Evolutionary conservation across 2,113 vertebrate species (phyloP).

Genomic region (Chionomys nivalis): DNA sequence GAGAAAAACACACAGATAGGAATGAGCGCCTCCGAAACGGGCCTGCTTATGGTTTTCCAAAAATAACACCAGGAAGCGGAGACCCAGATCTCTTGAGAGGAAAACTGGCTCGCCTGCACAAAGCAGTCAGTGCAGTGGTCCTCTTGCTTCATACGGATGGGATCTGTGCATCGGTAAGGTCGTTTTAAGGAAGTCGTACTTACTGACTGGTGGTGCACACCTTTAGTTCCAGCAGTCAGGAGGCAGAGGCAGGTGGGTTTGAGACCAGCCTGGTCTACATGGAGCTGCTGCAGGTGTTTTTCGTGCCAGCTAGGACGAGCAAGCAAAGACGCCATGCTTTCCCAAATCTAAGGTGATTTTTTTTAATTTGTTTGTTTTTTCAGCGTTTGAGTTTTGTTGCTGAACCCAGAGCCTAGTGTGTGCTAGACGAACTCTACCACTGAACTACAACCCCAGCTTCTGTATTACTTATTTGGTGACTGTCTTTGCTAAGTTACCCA

Average conservation of each 20-base stretch:
- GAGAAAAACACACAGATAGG: neutral
- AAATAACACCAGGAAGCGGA: neutral
- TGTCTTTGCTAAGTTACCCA: neutral
- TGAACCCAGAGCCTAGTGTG: neutral
- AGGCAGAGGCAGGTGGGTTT: neutral
- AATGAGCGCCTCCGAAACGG: neutral
- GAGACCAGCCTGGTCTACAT: neutral
- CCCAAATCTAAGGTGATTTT: neutral
- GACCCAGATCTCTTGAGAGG: neutral
- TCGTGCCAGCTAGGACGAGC: neutral
- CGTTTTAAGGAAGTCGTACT: neutral
- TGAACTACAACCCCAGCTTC: neutral
- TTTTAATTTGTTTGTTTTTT: neutral
- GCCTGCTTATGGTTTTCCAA: neutral
- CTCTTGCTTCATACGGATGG: neutral
- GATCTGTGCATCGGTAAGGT: neutral
- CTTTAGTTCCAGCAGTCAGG: neutral
- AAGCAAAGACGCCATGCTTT: neutral
- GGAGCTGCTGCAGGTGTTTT: neutral
- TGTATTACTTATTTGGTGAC: neutral
- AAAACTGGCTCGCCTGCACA: accelerated
- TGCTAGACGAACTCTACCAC: neutral
- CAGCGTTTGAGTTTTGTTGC: neutral
- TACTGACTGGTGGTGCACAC: neutral
- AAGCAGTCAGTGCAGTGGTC: accelerated